phyloP scores from a whole-genome alignment of 2,888 invertebrate genomes.

The Drosophila cracens region DNA sequence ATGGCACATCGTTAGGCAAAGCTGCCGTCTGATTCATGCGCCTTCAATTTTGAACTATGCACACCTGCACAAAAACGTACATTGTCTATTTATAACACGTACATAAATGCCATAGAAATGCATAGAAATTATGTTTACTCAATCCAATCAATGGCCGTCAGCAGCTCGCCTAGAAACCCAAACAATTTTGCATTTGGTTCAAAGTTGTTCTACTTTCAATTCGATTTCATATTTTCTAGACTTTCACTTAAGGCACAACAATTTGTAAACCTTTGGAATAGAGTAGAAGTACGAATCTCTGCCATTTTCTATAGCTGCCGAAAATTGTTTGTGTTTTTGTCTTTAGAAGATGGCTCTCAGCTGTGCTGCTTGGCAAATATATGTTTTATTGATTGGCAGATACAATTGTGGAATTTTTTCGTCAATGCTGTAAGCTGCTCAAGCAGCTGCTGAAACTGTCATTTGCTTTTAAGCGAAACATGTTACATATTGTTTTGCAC shows the following conservation, averaged over 20 bases:
- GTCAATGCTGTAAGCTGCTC: neutral
- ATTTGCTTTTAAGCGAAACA: conserved; percentile 10
- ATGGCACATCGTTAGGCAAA: conserved; percentile 50
- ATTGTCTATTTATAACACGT: neutral
- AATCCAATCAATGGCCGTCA: conserved; percentile 13
- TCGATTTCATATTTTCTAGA: conserved; percentile 31
- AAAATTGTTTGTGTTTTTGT: conserved; percentile 22
- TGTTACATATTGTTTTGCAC: conserved; percentile 21
- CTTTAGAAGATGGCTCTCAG: conserved; percentile 2
- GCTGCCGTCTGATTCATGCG: conserved; percentile 38
- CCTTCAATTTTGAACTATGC: conserved; percentile 18
- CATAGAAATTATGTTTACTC: neutral
- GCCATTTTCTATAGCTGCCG: conserved; percentile 31
- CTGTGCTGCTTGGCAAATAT: conserved; percentile 30
- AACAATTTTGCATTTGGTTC: conserved; percentile 47
- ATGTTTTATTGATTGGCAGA: conserved; percentile 57
- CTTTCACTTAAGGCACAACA: conserved; percentile 5
- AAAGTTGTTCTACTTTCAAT: conserved; percentile 4
- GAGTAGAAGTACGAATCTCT: conserved; percentile 9
- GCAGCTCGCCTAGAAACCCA: neutral
- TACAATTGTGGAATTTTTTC: conserved; percentile 11
- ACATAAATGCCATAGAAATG: conserved; percentile 13
- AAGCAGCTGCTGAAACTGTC: conserved; percentile 36
- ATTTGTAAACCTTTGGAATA: conserved; percentile 18
- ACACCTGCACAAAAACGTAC: neutral